Base-by-base conservation (phyloP, 2,797 vertebrate genomes). In the Lateolabrax maculatus region DNA sequence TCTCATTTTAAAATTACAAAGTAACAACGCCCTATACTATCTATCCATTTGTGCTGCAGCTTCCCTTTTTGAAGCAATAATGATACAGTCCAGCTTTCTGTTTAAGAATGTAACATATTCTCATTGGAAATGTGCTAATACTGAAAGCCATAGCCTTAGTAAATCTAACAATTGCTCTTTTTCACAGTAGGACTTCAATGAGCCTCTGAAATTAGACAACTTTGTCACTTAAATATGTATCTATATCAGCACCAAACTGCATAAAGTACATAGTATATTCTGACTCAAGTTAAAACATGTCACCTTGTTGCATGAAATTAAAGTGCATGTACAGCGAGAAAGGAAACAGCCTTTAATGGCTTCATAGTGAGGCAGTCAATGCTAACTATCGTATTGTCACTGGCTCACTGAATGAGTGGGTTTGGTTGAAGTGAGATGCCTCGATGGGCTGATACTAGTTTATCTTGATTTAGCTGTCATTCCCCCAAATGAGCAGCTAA, bases 381-480 rank as follows among this genome's bases (percentile, higher is more conserved):
- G 74, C 71, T 84, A 89, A 84, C 84, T 75, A 56, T 79, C 41
- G 37, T 57, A 34, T 57, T 68, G 83, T 80, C 71, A 61, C 46
- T 39, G 83, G 81, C 85, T 93, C 89, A 78, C 79, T 92, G 86
- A 92, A 85, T 71, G 84, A 92, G 85, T 79, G 87, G 90, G 83
- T 61, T 84, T 88, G 90, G 86, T 72, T 86, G 88, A 85, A 85
- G 78, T 80, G 85, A 83, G 79, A 89, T 61, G 87, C 75, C 77
- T 76, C 62, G 57, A 84, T 85, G 84, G 72, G 76, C 90, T 77
- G 86, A 87, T 90, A 84, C 86, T 82, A 90, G 83, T 94, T 93
- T 90, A 93, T 94, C 92, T 94, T 93, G 92, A 93, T 94, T 93
- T 87, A 93, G 91, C 91, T 91, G 93, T 93, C 94, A 94, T 88